Conservation (phyloP, 2,113 vertebrate species). For the Chrysemys picta region DNA sequence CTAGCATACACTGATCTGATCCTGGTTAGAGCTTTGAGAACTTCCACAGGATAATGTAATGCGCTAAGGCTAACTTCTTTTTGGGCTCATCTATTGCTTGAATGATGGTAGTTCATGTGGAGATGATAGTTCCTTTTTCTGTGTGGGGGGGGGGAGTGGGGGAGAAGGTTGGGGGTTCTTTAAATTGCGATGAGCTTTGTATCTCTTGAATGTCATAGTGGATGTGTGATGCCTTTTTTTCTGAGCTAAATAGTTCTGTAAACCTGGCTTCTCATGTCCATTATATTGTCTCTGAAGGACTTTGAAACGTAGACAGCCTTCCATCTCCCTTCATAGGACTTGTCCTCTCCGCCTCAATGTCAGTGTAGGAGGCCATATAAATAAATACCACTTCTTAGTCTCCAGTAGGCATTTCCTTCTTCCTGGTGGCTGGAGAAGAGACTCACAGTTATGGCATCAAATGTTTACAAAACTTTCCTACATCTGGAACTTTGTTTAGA, state of each 20-base stretch:
- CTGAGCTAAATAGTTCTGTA: neutral
- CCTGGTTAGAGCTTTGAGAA: neutral
- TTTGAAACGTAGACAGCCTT: conserved; percentile 26
- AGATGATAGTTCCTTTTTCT: neutral
- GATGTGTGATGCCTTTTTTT: conserved; percentile 10
- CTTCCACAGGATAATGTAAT: neutral
- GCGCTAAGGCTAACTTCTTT: neutral
- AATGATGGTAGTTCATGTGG: neutral
- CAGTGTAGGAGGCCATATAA: conserved; percentile 59
- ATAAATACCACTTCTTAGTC: conserved; percentile 71
- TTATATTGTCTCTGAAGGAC: neutral
- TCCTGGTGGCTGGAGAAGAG: conserved; percentile 65
- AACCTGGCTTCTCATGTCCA: neutral
- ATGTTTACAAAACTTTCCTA: conserved; percentile 37
- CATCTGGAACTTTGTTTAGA: conserved; percentile 55
- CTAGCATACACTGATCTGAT: neutral
- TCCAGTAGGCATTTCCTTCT: conserved; percentile 67
- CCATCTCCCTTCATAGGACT: conserved; percentile 58
- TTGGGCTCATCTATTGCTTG: neutral
- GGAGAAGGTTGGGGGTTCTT: too few relatives aligned
- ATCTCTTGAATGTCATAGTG: accelerated
- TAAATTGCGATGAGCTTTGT: neutral
- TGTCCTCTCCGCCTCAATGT: conserved; percentile 35
- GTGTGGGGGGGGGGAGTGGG: too few relatives aligned
- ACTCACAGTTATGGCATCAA: conserved; percentile 63